These are phyloP conservation scores for Pristionchus exspectatus DNA, from an alignment of 2,888 invertebrate genomes.

Conservation along the genomic window DNA sequence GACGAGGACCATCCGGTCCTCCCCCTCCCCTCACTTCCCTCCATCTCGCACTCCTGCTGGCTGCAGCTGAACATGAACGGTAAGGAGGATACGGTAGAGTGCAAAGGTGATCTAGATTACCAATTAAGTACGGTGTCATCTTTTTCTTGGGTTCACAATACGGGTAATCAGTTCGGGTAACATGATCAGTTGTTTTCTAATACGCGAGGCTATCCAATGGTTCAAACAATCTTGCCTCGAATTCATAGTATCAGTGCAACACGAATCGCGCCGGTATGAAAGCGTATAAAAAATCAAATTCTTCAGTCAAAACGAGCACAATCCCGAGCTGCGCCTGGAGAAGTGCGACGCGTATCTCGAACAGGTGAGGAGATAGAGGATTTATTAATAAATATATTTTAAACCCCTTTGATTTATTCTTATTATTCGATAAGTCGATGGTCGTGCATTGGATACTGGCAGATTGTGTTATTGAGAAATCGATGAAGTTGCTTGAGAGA, in stretches of 20 bases:
- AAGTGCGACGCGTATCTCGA: constrained; percentile 88
- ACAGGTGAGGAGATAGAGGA: constrained; percentile 61
- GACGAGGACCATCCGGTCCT: neutral
- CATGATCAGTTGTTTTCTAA: too few species aligned
- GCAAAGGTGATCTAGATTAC: neutral
- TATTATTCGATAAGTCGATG: too few species aligned
- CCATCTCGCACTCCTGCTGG: constrained; percentile 43
- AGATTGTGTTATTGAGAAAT: too few species aligned
- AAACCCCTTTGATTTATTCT: too few species aligned
- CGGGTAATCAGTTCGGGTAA: too few species aligned
- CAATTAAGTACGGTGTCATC: too few species aligned
- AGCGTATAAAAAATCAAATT: neutral
- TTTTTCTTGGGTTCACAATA: too few species aligned
- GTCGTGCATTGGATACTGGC: too few species aligned
- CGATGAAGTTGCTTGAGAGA: too few species aligned
- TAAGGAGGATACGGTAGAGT: neutral
- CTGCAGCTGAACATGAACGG: constrained; percentile 20
- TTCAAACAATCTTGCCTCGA: too few species aligned
- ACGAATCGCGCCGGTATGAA: neutral
- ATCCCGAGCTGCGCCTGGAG: constrained; percentile 88
- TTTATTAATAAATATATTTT: neutral
- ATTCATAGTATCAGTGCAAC: neutral
- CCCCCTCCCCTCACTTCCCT: constrained; percentile 46
- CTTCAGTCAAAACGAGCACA: constrained; percentile 83
- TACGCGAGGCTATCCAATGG: too few species aligned